Evolutionary conservation across 2,797 vertebrate species (phyloP).

Genomic region (Acanthopagrus latus): DNA sequence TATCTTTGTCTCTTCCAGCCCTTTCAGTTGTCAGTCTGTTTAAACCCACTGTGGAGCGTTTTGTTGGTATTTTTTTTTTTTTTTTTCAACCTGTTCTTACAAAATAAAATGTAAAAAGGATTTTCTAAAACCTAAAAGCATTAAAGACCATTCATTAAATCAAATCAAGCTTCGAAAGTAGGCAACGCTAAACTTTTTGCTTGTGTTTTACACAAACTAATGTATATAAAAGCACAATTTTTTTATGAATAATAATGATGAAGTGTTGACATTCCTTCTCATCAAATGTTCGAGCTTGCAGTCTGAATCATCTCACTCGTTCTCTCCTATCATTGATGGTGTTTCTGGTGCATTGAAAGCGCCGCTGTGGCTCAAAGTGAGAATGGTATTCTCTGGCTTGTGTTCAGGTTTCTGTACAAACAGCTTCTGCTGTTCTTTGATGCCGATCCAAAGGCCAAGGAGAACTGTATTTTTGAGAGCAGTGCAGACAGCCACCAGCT

Average conservation of each 20-base stretch:
- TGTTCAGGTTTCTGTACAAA: conserved; percentile 86
- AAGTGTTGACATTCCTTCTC: neutral
- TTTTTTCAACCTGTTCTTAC: neutral
- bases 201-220: neutral
- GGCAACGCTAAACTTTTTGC: neutral
- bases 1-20: neutral
- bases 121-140: neutral
- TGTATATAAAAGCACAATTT: neutral
- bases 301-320: neutral
- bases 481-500: conserved; percentile 72
- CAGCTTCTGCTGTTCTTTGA: conserved; percentile 86
- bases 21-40: neutral
- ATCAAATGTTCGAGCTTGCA: neutral
- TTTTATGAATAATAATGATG: neutral
- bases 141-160: neutral
- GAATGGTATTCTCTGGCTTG: conserved; percentile 36
- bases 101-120: neutral
- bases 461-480: conserved; percentile 80
- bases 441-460: conserved; percentile 70
- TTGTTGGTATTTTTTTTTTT: no score
- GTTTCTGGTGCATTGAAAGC: conserved; percentile 23
- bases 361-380: conserved; percentile 8
- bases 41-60: neutral
- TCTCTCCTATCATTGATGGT: neutral
- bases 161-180: neutral